Base-by-base conservation (phyloP, 2,113 vertebrate genomes). In the Rynchops niger region DNA sequence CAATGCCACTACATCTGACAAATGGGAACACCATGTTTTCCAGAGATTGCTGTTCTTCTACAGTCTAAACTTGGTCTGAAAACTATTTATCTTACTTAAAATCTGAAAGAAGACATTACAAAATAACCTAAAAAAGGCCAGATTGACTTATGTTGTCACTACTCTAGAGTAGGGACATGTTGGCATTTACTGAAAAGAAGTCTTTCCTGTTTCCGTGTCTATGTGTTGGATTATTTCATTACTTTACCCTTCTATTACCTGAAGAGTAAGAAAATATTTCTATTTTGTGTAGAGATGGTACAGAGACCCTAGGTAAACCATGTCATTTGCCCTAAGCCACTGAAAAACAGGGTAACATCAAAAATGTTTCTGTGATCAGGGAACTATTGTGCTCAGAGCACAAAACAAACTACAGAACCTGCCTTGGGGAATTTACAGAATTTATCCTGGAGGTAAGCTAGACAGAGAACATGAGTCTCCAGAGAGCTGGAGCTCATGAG, bases 81-180 rank as follows among this genome's bases (percentile, higher is more conserved):
- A 92, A 50, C 12, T 29, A 23, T 30, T 30, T 42, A 26, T 56
- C 43, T 79, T 55, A 25, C 17, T 63, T 63, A 50, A 71, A 87
- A 43, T 43, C 20, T 43, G 70, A 79, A 85, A 50, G 21, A 73
- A 81, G 20, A 15, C 18, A 12, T 59, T 52, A n/a, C 2, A 59
- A 87, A 79, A 85, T 59, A 71, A 4, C 12, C 3, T 30, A 22
- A 11, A 30, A 88, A 62, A 55, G 19, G 8, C 0, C 23, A 76
- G 25, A 69, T 18, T 47, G 5, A 34, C 11, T 47, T 63, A 42
- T 27, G 16, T 10, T 61, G 58, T 77, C 27, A 62, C 2, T 63
- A 2, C 4, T 63, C 1, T 52, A 61, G 4, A 63, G 7, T 3
- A 36, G 42, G 9, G 4, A 0, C 11, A 50, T 25, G 1, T n/a